Conservation (phyloP, 2,888 invertebrate genomes). For the Oligia fasciuncula region DNA sequence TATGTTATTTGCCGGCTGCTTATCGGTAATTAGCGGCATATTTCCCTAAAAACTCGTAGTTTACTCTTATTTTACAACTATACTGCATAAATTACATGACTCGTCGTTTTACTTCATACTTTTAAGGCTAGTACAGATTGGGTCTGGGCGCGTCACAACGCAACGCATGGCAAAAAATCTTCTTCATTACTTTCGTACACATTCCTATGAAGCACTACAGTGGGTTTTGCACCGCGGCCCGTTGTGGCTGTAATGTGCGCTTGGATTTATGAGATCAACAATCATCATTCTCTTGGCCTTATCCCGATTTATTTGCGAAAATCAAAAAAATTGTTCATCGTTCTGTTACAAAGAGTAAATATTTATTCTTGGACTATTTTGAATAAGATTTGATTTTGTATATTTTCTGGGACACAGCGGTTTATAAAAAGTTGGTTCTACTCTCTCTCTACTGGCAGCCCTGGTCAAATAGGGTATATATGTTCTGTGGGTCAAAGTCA, state of each 20-base stretch:
- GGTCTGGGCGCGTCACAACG: background rate
- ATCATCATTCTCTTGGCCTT: background rate
- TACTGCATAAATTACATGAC: background rate
- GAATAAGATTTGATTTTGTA: background rate
- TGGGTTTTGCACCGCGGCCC: background rate
- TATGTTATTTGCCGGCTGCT: background rate
- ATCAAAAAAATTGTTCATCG: background rate
- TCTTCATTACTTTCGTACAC: background rate
- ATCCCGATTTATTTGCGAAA: background rate
- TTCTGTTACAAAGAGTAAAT: background rate
- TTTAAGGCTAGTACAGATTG: background rate
- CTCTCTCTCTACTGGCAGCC: background rate
- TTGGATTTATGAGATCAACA: background rate
- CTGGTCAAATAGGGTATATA: background rate
- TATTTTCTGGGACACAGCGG: background rate
- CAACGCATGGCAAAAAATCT: background rate
- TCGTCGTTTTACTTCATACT: background rate
- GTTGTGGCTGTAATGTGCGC: background rate
- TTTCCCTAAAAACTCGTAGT: background rate
- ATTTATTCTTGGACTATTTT: background rate
- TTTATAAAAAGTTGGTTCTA: background rate
- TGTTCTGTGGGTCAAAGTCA: constrained; percentile 12
- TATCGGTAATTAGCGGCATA: background rate
- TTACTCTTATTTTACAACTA: background rate
- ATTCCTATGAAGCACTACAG: no score